Conservation (phyloP, 2,888 invertebrate species). For the Drosophila kambysellisi region DNA sequence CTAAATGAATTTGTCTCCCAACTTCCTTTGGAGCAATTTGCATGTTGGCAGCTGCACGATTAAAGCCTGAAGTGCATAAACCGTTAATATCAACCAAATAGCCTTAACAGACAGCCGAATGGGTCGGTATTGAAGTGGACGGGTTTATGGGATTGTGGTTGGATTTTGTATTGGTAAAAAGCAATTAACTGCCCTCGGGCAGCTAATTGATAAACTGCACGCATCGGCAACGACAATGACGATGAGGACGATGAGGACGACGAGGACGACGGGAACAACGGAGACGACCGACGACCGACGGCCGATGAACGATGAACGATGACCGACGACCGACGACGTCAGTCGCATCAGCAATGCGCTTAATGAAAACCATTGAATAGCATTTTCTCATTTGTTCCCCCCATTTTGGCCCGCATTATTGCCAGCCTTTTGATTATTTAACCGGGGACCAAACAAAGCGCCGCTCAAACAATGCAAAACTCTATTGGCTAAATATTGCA, state of each 20-base stretch:
- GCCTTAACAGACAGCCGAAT: neutral
- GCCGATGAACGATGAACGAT: neutral
- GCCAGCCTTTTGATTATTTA: conserved; percentile 57
- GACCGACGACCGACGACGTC: conserved; percentile 19
- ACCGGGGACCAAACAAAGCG: conserved; percentile 62
- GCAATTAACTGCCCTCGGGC: conserved; percentile 72
- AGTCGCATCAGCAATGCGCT: conserved; percentile 65
- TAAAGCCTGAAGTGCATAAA: conserved; percentile 24
- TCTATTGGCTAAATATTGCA: conserved; percentile 75
- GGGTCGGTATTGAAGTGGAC: neutral
- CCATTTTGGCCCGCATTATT: neutral
- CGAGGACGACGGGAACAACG: neutral
- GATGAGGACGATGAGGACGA: conserved; percentile 9
- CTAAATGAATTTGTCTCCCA: neutral
- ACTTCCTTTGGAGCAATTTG: neutral
- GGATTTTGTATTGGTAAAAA: conserved; percentile 48
- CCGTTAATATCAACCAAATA: neutral
- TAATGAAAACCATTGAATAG: conserved; percentile 70
- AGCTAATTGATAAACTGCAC: conserved; percentile 78
- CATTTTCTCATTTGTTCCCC: conserved; percentile 24
- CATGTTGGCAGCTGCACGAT: conserved; percentile 6
- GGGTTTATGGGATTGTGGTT: neutral
- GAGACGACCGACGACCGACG: too few species aligned
- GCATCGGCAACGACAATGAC: conserved; percentile 29
- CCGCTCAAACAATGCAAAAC: conserved; percentile 67